Percentiles rank a stretch among this genome's conserved stretches.
Conservation (phyloP, 2,888 invertebrate genomes). For the Epistrophella euchroma region DNA sequence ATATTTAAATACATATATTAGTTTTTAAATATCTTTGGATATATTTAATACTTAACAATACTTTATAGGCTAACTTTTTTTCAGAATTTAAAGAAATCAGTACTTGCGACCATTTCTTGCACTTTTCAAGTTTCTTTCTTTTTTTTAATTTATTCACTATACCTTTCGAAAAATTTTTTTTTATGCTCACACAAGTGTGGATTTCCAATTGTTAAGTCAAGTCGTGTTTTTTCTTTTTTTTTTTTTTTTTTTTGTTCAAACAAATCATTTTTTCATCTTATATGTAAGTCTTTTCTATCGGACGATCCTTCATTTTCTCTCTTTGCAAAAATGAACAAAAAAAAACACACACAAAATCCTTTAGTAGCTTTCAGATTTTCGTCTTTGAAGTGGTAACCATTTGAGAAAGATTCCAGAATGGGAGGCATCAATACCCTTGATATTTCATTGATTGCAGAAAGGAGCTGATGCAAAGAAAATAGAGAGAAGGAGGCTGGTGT, state of each 20-base stretch:
- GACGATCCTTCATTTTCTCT: constrained; percentile 67
- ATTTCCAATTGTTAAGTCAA: constrained; percentile 64
- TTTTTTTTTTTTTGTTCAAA: constrained; percentile 38
- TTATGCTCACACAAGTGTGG: constrained; percentile 63
- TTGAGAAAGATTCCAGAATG: not conserved
- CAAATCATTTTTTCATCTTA: constrained; percentile 45
- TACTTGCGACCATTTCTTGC: not conserved
- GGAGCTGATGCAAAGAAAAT: constrained; percentile 12
- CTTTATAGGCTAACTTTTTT: no score
- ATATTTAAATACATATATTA: no score
- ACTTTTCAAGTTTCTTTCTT: not conserved
- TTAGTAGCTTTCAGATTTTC: constrained; percentile 58
- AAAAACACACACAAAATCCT: constrained; percentile 30
- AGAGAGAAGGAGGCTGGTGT: constrained; percentile 44
- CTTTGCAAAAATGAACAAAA: constrained; percentile 23
- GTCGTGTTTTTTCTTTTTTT: constrained; percentile 24
- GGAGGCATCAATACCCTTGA: constrained; percentile 47
- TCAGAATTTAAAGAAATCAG: no score
- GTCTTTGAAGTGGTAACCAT: constrained; percentile 28
- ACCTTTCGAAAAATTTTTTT: constrained; percentile 12
- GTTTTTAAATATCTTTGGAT: no score
- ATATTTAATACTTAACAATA: no score
- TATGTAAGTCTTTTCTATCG: constrained; percentile 67
- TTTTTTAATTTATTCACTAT: constrained; percentile 26
- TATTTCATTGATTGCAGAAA: constrained; percentile 63